A percentile compares a stretch with the other conserved stretches of the same genome.
These are phyloP conservation scores for Tipula vernalis DNA, from an alignment of 2,888 invertebrate genomes.

Conservation along the genomic window DNA sequence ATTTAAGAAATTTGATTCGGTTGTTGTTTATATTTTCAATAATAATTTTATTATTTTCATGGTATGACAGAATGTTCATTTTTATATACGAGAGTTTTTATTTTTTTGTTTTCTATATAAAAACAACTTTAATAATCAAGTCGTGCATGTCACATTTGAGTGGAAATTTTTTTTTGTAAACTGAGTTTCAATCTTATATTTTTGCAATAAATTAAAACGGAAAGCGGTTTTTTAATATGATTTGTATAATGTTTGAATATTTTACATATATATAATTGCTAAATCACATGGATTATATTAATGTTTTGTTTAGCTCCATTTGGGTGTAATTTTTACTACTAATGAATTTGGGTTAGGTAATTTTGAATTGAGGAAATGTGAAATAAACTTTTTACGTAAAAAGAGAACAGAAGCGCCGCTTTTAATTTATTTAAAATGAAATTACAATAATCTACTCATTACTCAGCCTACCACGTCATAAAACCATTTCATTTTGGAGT, in stretches of 20 bases:
- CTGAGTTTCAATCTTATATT: neutral
- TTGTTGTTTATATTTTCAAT: neutral
- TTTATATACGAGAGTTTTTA: neutral
- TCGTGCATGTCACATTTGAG: conserved; percentile 4
- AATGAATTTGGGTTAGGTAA: neutral
- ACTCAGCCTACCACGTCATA: no score
- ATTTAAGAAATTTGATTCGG: neutral
- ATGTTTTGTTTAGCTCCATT: neutral
- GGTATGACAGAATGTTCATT: neutral
- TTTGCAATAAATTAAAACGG: neutral
- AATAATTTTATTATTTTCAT: conserved; percentile 4
- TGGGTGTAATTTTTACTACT: neutral
- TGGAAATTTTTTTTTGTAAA: neutral
- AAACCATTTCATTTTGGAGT: no score
- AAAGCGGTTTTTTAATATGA: neutral
- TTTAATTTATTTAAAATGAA: no score
- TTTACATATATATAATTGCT: neutral
- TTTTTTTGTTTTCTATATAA: neutral
- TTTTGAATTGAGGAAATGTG: no score
- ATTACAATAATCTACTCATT: no score
- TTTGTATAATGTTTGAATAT: neutral
- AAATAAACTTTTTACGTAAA: no score
- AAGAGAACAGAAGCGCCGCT: no score
- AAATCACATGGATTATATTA: neutral
- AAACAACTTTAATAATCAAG: neutral